Evolutionary conservation across 2,888 invertebrate genomes (phyloP).

Genomic region (Callosobruchus maculatus): DNA sequence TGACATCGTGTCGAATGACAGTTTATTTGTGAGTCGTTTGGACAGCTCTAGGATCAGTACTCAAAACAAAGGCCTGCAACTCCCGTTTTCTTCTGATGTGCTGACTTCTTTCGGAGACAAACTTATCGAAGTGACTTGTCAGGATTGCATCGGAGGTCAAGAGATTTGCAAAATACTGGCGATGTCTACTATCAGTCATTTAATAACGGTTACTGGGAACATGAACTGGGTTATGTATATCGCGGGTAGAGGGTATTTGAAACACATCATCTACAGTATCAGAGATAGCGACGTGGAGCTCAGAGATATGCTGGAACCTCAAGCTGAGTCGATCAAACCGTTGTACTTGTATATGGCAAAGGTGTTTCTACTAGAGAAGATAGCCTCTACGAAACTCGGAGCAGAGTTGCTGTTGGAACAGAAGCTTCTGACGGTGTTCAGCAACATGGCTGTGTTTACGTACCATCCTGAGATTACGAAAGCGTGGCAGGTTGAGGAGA

Average conservation of each 20-base stretch:
- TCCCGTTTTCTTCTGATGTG: constrained; percentile 54
- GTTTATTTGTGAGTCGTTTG: constrained; percentile 62
- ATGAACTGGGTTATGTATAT: constrained; percentile 63
- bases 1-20: constrained; percentile 37
- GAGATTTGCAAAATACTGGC: constrained; percentile 89
- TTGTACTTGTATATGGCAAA: constrained; percentile 86
- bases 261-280: constrained; percentile 78
- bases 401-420: constrained; percentile 62
- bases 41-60: constrained; percentile 53
- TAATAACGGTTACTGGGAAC: constrained; percentile 71
- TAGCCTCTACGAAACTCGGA: constrained; percentile 62
- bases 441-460: constrained; percentile 67
- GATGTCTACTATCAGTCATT: constrained; percentile 73
- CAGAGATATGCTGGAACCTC: constrained; percentile 61
- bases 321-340: constrained; percentile 60
- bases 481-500: constrained; percentile 33
- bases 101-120: constrained; percentile 76
- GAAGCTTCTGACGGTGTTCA: constrained; percentile 58
- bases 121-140: constrained; percentile 75
- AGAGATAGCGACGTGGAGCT: constrained; percentile 70
- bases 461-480: constrained; percentile 65
- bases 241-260: constrained; percentile 67
- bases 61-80: constrained; percentile 36
- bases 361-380: constrained; percentile 71
- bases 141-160: constrained; percentile 84